phyloP scores from a whole-genome alignment of 1,140 invertebrate genomes.

The Vanessa tameamea region DNA sequence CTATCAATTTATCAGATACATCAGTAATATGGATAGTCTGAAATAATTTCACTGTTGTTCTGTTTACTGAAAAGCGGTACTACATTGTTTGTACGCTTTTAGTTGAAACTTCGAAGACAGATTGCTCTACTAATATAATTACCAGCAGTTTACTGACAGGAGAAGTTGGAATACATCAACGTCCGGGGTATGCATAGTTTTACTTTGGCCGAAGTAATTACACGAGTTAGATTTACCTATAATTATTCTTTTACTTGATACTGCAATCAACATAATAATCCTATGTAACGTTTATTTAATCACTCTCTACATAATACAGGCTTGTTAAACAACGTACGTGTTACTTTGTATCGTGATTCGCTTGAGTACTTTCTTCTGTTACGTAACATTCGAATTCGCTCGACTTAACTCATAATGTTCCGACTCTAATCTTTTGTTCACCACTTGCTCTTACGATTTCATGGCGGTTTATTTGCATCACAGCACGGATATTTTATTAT shows the following conservation, averaged over 20 bases:
- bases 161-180: slow-evolving; percentile 45
- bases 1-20: no score
- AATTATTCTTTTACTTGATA: neutral
- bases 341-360: slow-evolving; percentile 41
- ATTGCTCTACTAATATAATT: slow-evolving; percentile 45
- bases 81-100: slow-evolving; percentile 35
- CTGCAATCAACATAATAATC: slow-evolving; percentile 1
- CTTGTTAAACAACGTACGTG: slow-evolving; percentile 11
- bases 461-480: slow-evolving; percentile 41
- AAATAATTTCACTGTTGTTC: slow-evolving; percentile 16
- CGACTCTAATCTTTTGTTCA: slow-evolving; percentile 51
- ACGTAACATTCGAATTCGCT: slow-evolving; percentile 48
- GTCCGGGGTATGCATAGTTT: slow-evolving; percentile 38
- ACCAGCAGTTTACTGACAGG: slow-evolving; percentile 35
- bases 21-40: neutral
- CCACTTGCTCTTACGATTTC: slow-evolving; percentile 44
- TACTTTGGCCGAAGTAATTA: neutral
- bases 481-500: slow-evolving; percentile 27
- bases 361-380: slow-evolving; percentile 56
- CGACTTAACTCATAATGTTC: slow-evolving; percentile 46
- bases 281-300: slow-evolving; percentile 4
- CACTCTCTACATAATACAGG: slow-evolving; percentile 10
- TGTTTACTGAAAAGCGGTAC: slow-evolving; percentile 21
- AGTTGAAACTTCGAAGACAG: slow-evolving; percentile 43
- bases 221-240: neutral